Conservation (phyloP, 1,140 invertebrate species). For the Drosophila lacertosa region DNA sequence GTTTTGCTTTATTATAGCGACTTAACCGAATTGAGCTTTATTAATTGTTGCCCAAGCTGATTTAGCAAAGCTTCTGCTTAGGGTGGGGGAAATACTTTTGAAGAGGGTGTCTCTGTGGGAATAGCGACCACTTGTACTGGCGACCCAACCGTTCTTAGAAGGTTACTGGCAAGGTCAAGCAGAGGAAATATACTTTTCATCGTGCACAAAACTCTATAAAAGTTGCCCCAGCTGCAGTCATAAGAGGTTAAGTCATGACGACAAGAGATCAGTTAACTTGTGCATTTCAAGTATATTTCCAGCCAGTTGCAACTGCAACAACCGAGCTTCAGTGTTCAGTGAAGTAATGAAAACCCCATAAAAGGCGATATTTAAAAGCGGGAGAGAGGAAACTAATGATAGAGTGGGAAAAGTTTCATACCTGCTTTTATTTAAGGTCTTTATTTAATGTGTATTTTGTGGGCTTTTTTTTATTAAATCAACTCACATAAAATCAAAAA, state of each 20-base stretch:
- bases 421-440: too few species aligned
- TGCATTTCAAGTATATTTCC: not conserved
- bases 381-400: too few species aligned
- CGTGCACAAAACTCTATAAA: not conserved
- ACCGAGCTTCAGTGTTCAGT: too few species aligned
- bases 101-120: conserved; percentile 27
- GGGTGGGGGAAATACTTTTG: conserved; percentile 10
- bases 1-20: conserved; percentile 68
- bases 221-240: conserved; percentile 8
- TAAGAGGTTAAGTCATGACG: conserved; percentile 31
- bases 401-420: too few species aligned
- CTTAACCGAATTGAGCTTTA: conserved; percentile 70
- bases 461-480: too few species aligned
- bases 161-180: conserved; percentile 41
- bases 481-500: conserved; percentile 9
- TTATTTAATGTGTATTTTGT: too few species aligned
- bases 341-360: too few species aligned
- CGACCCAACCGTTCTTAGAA: conserved; percentile 15
- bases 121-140: not conserved
- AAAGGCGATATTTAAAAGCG: too few species aligned
- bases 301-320: too few species aligned
- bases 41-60: conserved; percentile 62
- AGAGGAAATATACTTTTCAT: not conserved
- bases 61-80: conserved; percentile 11
- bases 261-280: conserved; percentile 39